These are phyloP conservation scores for Dioctria linearis DNA, from an alignment of 2,888 invertebrate species.

Conservation along the genomic window DNA sequence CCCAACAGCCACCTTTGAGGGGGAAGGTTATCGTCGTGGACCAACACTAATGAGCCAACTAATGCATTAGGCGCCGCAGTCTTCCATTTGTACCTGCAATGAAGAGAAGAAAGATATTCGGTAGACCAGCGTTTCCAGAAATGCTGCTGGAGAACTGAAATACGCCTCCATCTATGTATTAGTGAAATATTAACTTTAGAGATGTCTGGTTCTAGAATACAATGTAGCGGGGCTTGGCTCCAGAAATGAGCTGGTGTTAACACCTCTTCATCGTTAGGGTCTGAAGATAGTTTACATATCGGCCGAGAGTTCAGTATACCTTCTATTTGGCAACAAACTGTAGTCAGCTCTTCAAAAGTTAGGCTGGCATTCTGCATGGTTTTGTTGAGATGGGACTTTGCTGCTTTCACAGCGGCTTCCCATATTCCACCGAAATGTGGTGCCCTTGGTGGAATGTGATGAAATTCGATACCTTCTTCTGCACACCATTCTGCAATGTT, in stretches of 20 bases:
- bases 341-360: neutral
- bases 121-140: constrained; percentile 29
- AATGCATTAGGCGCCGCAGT: neutral
- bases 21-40: constrained; percentile 10
- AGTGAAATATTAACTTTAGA: neutral
- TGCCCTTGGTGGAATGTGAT: too few relatives aligned
- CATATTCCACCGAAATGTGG: too few relatives aligned
- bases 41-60: neutral
- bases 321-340: neutral
- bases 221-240: neutral
- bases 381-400: neutral
- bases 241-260: constrained; percentile 30
- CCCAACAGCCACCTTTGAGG: constrained; percentile 25
- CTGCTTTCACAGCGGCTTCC: neutral
- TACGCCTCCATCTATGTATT: neutral
- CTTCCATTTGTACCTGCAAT: constrained; percentile 12
- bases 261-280: constrained; percentile 15
- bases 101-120: constrained; percentile 1
- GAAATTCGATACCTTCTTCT: neutral
- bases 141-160: constrained; percentile 1
- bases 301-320: neutral
- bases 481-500: neutral
- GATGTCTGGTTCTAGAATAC: constrained; percentile 4
- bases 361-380: neutral
- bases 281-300: neutral